Percentiles rank a stretch among this genome's conserved stretches.
These are phyloP conservation scores for Cynocephalus volans DNA, from an alignment of 2,113 vertebrate genomes.

Conservation along the genomic window DNA sequence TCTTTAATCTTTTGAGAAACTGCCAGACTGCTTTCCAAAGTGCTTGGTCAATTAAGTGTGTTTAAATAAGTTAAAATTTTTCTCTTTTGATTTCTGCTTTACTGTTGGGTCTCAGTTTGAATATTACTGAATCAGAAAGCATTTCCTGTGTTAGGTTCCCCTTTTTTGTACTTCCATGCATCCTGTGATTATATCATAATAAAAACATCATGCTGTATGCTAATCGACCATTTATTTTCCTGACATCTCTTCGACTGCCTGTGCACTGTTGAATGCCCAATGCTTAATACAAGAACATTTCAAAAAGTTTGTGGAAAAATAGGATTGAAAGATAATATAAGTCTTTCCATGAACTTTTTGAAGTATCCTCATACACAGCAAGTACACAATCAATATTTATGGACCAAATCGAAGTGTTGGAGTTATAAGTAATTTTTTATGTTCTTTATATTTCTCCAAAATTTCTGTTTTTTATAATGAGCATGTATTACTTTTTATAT, in stretches of 20 bases:
- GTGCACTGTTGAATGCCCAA: not conserved
- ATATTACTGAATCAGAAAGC: not conserved
- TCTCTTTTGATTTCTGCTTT: not conserved
- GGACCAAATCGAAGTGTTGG: not conserved
- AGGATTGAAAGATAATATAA: too few relatives aligned
- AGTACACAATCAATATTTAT: not conserved
- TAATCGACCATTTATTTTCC: not conserved
- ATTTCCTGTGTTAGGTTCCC: not conserved
- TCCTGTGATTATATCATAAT: not conserved
- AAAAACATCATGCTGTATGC: not conserved
- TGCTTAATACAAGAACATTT: not conserved
- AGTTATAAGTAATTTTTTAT: conserved; percentile 44
- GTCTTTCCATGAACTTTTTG: too few relatives aligned
- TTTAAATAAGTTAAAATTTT: not conserved
- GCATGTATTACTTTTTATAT: not conserved
- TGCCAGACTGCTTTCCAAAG: not conserved
- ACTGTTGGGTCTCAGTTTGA: not conserved
- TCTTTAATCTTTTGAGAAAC: not conserved
- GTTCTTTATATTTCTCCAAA: not conserved
- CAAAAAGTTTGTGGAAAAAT: too few relatives aligned
- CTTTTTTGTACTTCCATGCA: not conserved
- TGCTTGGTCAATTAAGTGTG: not conserved
- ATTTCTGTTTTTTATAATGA: not conserved
- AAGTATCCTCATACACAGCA: not conserved
- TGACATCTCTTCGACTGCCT: not conserved